Base-by-base conservation (phyloP, 2,797 vertebrate species). In the Sebastolobus altivelis region DNA sequence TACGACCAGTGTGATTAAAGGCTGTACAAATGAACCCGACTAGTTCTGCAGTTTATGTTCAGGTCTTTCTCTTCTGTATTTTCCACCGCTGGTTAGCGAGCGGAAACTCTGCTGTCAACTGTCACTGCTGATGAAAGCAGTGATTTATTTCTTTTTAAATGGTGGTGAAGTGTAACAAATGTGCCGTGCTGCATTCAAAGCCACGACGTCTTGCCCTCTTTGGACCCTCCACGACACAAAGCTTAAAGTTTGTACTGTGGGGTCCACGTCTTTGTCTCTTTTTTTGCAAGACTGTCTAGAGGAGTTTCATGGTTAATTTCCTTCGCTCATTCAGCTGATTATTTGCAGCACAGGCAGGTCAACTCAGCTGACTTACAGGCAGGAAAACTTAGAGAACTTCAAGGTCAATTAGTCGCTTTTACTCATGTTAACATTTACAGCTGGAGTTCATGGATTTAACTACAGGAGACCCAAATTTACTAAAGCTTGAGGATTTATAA, bases 301-400 rank as follows among this genome's bases (percentile, higher is more conserved):
- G 9, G 56, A 61, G 66, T 22, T 85, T 91, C 82, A 85, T 1
- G 86, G 11, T 81, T 77, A 40, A 78, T 86, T 85, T 85, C 75
- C 79, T 60, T 25, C 22, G 0, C 22, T 78, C 4, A 1, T 74
- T 68, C 61, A 52, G 76, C 62, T 55, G n/a, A 84, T 88, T 79
- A 38, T 85, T 69, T 58, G 14, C 79, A 62, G 83, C 49, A 4
- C 12, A 8, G 46, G 22, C 73, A 29, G 69, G 72, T 25, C 63
- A 0, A 4, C 20, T 54, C 20, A 1, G 38, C 59, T 12, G 65
- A 63, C 70, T 38, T 2, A 12, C 54, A 25, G 9, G 11, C 69
- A 27, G 65, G 55, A 65, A 31, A 66, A 71, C 60, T 22, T 10
- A 1, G 18, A 76, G 56, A 58, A 37, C 54, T 83, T 87, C 79